These are phyloP conservation scores for Chondrilla cf. caribensis DNA, from an alignment of 37 sponge, comb jelly and placozoan genomes.

Conservation along the genomic window DNA sequence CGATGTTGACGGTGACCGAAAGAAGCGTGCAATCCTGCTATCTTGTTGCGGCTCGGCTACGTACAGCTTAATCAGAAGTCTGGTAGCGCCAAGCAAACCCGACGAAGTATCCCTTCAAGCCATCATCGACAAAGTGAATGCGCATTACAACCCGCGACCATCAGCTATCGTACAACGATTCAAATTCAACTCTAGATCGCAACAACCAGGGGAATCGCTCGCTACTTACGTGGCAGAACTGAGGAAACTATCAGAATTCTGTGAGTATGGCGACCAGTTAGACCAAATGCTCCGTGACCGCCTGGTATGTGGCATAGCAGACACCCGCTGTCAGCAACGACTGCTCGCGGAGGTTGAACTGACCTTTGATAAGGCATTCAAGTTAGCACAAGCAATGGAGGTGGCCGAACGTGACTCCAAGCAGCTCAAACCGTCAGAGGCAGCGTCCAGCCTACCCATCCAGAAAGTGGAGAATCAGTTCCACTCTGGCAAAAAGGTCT, in stretches of 20 bases:
- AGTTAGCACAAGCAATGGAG: constrained; percentile 7
- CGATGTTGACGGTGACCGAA: not conserved
- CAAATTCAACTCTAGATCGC: constrained; percentile 22
- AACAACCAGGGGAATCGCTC: not conserved
- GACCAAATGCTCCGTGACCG: not conserved
- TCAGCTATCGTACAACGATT: constrained; percentile 15
- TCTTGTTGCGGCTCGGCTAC: not conserved
- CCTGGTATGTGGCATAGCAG: not conserved
- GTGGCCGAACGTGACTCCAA: not conserved
- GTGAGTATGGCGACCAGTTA: not conserved
- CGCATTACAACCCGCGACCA: not conserved
- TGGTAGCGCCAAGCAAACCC: not conserved
- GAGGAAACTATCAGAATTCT: not conserved
- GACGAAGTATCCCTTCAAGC: not conserved
- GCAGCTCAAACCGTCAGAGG: not conserved
- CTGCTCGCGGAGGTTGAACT: not conserved
- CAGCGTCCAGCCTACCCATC: not conserved
- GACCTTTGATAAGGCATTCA: not conserved
- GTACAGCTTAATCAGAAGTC: not conserved
- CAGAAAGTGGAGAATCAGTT: not conserved
- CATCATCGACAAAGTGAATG: not conserved
- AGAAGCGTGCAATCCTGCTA: not conserved
- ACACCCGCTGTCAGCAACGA: not conserved
- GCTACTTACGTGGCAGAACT: constrained; percentile 20
- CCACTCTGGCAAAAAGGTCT: too few relatives aligned